phyloP scores from a whole-genome alignment of 2,797 vertebrate species.

The Linurgus olivaceus region DNA sequence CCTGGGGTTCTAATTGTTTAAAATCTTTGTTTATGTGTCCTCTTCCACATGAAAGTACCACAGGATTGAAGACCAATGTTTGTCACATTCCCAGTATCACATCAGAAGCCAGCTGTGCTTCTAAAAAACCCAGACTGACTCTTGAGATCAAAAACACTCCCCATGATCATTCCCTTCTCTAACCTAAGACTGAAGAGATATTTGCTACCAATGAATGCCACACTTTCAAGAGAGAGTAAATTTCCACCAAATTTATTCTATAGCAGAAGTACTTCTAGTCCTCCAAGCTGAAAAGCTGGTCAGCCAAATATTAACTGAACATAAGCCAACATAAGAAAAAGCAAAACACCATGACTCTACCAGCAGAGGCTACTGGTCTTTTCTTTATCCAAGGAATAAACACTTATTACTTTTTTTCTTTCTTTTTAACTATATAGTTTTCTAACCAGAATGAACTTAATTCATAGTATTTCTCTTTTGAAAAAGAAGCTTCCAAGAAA shows the following conservation, averaged over 20 bases:
- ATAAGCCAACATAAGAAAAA: neutral
- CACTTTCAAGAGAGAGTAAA: neutral
- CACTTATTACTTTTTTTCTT: neutral
- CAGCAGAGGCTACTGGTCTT: neutral
- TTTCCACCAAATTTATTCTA: neutral
- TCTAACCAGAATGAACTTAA: neutral
- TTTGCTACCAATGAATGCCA: neutral
- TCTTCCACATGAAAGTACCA: neutral
- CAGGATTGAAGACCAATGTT: neutral
- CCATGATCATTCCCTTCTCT: neutral
- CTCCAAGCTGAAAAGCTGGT: neutral
- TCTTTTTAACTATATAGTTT: neutral
- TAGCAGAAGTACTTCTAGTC: neutral
- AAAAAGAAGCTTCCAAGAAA: neutral
- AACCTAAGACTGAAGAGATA: neutral
- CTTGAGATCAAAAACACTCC: neutral
- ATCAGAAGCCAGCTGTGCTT: neutral
- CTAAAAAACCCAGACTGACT: neutral
- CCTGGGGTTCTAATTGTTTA: neutral
- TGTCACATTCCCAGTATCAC: neutral
- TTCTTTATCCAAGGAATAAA: neutral
- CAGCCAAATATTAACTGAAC: constrained; percentile 17
- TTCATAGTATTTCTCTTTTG: neutral
- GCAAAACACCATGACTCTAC: neutral
- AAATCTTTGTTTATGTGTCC: neutral